Evolutionary conservation across 37 sponge, comb jelly and placozoan species (phyloP).

Genomic region (Petrosia ficiformis): DNA sequence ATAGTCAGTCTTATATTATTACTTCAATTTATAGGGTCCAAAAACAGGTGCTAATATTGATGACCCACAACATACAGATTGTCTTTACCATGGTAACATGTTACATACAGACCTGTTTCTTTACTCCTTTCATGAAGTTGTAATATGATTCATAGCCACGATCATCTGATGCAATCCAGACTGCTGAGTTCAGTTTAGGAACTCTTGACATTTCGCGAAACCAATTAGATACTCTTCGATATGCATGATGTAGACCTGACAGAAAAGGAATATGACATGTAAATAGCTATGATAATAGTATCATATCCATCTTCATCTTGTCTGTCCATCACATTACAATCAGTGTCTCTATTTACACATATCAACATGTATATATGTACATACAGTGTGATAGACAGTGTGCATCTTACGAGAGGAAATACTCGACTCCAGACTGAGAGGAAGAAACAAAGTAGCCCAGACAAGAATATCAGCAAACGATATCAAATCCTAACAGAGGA

Average conservation of each 20-base stretch:
- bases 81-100: no score
- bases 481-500: constrained; percentile 12
- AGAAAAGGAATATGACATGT: background rate
- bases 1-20: no score
- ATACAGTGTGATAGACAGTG: no score
- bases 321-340: no score
- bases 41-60: no score
- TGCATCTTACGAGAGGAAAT: constrained; percentile 35
- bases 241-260: background rate
- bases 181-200: constrained; percentile 21
- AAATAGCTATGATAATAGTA: background rate
- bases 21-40: no score
- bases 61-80: no score
- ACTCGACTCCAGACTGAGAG: constrained; percentile 28
- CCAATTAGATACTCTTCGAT: constrained; percentile 53
- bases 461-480: constrained; percentile 60
- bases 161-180: constrained; percentile 35
- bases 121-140: constrained; percentile 18
- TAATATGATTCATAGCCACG: constrained; percentile 22
- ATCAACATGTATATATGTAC: no score
- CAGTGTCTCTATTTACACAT: no score
- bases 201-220: constrained; percentile 33
- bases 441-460: constrained; percentile 54
- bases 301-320: no score
- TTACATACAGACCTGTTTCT: no score